Percentiles rank a stretch among this genome's conserved stretches.
These are phyloP conservation scores for Garrulus glandarius DNA, from an alignment of 2,797 vertebrate species.

Conservation along the genomic window DNA sequence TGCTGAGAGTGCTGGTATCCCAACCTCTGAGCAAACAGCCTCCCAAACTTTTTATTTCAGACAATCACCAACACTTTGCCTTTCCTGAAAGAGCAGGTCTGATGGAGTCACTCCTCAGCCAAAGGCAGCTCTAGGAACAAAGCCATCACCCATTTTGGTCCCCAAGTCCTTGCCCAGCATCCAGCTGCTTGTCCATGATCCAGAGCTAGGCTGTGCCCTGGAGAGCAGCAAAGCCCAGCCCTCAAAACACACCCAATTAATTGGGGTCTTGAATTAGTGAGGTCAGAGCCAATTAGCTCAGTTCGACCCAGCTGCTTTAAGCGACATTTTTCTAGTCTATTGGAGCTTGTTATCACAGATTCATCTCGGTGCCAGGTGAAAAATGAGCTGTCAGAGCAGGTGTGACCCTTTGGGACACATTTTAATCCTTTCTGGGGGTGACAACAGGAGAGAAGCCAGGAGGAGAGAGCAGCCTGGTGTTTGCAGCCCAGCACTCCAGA, in stretches of 20 bases:
- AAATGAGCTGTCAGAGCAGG: neutral
- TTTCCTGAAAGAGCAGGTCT: neutral
- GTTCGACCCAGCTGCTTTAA: neutral
- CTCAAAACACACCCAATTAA: neutral
- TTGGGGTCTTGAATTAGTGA: neutral
- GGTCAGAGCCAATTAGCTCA: neutral
- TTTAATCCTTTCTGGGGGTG: neutral
- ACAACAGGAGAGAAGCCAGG: neutral
- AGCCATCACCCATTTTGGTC: neutral
- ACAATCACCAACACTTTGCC: neutral
- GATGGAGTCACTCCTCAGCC: neutral
- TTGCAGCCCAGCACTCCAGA: neutral
- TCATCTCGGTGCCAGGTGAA: neutral
- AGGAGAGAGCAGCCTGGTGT: neutral
- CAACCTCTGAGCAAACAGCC: neutral
- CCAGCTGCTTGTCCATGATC: neutral
- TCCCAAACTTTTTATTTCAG: neutral
- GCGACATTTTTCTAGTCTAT: neutral
- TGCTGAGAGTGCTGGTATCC: neutral
- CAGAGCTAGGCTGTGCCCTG: neutral
- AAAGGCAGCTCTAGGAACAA: neutral
- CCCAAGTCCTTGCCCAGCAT: neutral
- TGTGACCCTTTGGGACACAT: neutral
- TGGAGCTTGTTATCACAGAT: neutral
- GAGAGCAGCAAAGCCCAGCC: neutral